A percentile compares a stretch with the other conserved stretches of the same genome.
Evolutionary conservation across 2,113 vertebrate species (phyloP).

Genomic region (Tychaedon coryphoeus): DNA sequence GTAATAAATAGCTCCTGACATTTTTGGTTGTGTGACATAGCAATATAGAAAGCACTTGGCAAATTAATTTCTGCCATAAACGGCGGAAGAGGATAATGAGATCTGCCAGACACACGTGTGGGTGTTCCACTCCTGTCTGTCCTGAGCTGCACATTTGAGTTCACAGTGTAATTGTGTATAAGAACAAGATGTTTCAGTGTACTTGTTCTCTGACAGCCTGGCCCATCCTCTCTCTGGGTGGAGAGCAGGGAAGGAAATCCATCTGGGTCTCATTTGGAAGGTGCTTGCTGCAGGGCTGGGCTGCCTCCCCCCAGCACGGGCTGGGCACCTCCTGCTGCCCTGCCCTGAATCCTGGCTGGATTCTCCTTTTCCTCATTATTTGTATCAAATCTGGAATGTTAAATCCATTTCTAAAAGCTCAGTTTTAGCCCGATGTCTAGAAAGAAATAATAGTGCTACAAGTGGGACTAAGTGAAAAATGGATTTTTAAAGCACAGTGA

Average conservation of each 20-base stretch:
- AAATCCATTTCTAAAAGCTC: background rate
- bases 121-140: background rate
- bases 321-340: background rate
- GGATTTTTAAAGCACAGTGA: background rate
- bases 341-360: background rate
- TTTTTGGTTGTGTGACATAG: background rate
- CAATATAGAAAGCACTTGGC: background rate
- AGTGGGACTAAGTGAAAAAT: background rate
- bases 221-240: background rate
- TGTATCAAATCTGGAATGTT: no score
- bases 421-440: background rate
- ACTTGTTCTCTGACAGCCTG: background rate
- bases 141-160: fast-evolving
- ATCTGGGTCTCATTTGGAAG: background rate
- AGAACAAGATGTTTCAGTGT: background rate
- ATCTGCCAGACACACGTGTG: fast-evolving
- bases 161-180: background rate
- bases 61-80: background rate
- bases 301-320: background rate
- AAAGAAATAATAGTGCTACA: background rate
- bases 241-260: background rate
- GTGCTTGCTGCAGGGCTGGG: background rate
- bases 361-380: background rate
- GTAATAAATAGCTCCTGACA: background rate
- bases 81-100: background rate